Evolutionary conservation across 2,888 invertebrate species (phyloP).

Genomic region (Lithophane ornitopus): DNA sequence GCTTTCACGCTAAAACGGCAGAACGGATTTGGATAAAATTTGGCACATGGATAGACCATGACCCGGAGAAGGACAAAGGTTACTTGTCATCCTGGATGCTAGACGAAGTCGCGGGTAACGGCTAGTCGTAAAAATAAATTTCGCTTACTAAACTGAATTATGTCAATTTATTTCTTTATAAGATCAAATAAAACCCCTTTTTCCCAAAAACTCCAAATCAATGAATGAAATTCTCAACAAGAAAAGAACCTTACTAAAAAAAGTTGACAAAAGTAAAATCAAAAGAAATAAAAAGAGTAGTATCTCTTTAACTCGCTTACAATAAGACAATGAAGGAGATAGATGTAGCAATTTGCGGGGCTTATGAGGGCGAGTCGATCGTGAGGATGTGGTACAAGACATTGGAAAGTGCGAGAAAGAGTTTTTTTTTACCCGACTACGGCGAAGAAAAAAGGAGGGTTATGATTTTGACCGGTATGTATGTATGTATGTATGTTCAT

Average conservation of each 20-base stretch:
- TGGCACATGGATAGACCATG: too few relatives aligned
- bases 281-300: slow-evolving; percentile 27
- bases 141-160: background rate
- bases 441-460: too few relatives aligned
- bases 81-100: too few relatives aligned
- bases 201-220: background rate
- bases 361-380: slow-evolving; percentile 28
- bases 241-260: background rate
- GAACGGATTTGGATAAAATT: too few relatives aligned
- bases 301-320: slow-evolving; percentile 32
- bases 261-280: slow-evolving; percentile 31
- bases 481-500: too few relatives aligned
- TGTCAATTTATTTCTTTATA: background rate
- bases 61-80: too few relatives aligned
- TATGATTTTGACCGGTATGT: too few relatives aligned
- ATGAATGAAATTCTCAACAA: slow-evolving; percentile 11
- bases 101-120: too few relatives aligned
- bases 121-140: too few relatives aligned
- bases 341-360: slow-evolving; percentile 56
- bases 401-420: background rate
- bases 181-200: background rate
- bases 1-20: too few relatives aligned
- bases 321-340: slow-evolving; percentile 55
- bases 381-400: background rate
- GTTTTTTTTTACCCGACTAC: too few relatives aligned